Evolutionary conservation across 1,140 invertebrate genomes (phyloP).

Genomic region (Choristoneura fumiferana): DNA sequence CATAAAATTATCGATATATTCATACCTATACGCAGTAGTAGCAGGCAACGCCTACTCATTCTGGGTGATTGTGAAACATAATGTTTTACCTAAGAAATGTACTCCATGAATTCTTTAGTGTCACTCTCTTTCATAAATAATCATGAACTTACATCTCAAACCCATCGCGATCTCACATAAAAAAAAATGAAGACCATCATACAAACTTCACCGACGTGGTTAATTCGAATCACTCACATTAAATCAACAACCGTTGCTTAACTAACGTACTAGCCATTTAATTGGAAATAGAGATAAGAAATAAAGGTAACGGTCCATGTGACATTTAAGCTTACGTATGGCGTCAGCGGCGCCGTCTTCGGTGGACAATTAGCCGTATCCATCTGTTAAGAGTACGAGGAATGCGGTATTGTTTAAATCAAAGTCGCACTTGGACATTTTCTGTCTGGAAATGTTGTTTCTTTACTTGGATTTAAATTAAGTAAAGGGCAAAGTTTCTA

Average conservation of each 20-base stretch:
- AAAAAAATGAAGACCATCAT: not conserved
- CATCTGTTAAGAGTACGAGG: constrained; percentile 54
- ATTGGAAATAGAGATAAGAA: constrained; percentile 39
- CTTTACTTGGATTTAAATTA: not conserved
- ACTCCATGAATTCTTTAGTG: too few species aligned
- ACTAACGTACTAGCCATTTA: constrained; percentile 18
- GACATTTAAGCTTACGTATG: constrained; percentile 56
- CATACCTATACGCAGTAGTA: too few species aligned
- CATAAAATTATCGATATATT: too few species aligned
- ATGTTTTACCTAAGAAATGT: too few species aligned
- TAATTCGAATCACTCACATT: constrained; percentile 15
- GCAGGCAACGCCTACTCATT: too few species aligned
- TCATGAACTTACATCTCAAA: too few species aligned
- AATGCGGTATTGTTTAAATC: constrained; percentile 18
- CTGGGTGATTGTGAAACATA: too few species aligned
- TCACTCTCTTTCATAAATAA: too few species aligned
- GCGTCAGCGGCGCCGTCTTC: constrained; percentile 35
- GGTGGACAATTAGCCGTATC: constrained; percentile 61
- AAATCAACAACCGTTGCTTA: constrained; percentile 1
- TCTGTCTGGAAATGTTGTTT: not conserved
- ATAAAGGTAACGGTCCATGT: constrained; percentile 33
- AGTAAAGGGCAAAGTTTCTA: too few species aligned
- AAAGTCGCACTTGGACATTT: not conserved
- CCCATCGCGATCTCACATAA: too few species aligned
- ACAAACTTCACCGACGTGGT: constrained; percentile 1